Evolutionary conservation across 2,888 invertebrate genomes (phyloP).

Genomic region (Campoplex nolae): DNA sequence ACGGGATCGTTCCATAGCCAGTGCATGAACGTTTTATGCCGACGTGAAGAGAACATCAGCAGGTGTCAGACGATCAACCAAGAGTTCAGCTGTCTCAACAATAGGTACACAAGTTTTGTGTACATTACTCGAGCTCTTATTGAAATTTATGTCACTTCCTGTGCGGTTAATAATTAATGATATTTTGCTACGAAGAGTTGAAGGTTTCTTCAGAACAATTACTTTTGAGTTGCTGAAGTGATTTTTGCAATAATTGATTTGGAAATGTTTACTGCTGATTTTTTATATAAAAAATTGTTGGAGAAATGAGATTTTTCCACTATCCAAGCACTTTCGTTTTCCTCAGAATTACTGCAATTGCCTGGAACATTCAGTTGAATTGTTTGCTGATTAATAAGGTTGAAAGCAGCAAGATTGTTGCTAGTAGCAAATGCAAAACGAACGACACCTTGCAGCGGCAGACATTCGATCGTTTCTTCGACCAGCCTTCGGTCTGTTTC

Average conservation of each 20-base stretch:
- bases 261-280: not conserved
- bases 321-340: too few relatives aligned
- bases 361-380: too few relatives aligned
- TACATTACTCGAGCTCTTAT: constrained; percentile 53
- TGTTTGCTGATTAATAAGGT: not conserved
- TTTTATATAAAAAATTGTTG: not conserved
- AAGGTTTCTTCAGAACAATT: not conserved
- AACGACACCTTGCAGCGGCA: not conserved
- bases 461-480: not conserved
- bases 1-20: constrained; percentile 11
- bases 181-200: not conserved
- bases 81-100: constrained; percentile 42
- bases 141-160: constrained; percentile 63
- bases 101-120: constrained; percentile 44
- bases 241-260: not conserved
- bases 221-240: not conserved
- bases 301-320: too few relatives aligned
- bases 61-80: constrained; percentile 59
- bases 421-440: not conserved
- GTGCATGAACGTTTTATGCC: constrained; percentile 51
- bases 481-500: too few relatives aligned
- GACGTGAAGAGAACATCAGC: constrained; percentile 54
- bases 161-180: constrained; percentile 49
- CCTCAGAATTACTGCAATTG: not conserved
- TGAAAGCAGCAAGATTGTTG: not conserved